Conservation (phyloP, 2,113 vertebrate genomes). For the Phrynocephalus versicolor region DNA sequence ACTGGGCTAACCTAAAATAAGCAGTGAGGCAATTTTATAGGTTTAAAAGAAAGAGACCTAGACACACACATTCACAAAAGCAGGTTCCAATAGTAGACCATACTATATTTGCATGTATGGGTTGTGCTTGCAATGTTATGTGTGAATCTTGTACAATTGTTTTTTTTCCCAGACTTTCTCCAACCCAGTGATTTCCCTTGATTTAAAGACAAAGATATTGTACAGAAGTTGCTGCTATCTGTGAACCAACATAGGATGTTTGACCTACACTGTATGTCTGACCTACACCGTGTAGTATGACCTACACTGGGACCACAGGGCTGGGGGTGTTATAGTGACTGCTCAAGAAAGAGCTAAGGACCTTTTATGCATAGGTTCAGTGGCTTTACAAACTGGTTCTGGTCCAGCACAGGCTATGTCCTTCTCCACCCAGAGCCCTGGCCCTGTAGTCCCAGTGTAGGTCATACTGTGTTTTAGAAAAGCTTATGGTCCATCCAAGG, state of each 20-base stretch:
- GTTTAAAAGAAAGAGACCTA: not conserved
- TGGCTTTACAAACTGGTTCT: too few species aligned
- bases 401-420: too few species aligned
- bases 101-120: not conserved
- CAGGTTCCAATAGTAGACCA: not conserved
- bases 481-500: too few species aligned
- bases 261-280: too few species aligned
- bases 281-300: too few species aligned
- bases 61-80: not conserved
- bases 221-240: not conserved
- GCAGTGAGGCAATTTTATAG: slow-evolving; percentile 34
- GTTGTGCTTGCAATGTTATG: not conserved
- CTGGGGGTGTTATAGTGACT: not conserved
- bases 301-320: not conserved
- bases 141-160: not conserved
- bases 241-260: not conserved
- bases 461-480: too few species aligned
- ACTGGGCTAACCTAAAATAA: slow-evolving; percentile 54
- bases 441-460: too few species aligned
- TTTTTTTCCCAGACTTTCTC: not conserved
- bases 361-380: too few species aligned
- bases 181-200: not conserved
- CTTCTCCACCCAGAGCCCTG: too few species aligned
- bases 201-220: not conserved
- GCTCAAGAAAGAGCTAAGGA: not conserved